A percentile compares a stretch with the other conserved stretches of the same genome.
Evolutionary conservation across 2,113 vertebrate species (phyloP).

Genomic region (Rynchops niger): DNA sequence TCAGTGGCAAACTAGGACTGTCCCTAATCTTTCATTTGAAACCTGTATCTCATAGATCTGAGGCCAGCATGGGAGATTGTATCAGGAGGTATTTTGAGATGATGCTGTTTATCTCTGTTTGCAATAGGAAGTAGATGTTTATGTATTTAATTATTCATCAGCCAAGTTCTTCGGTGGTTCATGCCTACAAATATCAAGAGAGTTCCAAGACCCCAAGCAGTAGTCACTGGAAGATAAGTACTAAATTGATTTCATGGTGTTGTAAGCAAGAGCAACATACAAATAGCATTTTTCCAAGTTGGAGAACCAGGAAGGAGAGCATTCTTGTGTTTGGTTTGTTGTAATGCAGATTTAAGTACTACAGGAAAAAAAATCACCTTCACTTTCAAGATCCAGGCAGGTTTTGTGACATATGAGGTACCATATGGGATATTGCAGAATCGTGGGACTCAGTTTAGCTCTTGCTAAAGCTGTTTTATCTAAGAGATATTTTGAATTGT

Average conservation of each 20-base stretch:
- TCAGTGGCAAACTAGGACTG: neutral
- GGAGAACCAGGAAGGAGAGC: neutral
- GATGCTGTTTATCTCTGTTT: constrained; percentile 42
- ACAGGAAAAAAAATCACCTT: neutral
- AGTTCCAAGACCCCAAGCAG: neutral
- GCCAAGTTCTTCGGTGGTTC: neutral
- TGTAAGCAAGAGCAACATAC: neutral
- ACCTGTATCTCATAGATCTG: neutral
- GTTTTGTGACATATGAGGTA: constrained; percentile 38
- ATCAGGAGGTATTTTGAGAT: constrained; percentile 43
- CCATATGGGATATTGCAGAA: constrained; percentile 35
- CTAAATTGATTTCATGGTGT: neutral
- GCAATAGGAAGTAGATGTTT: constrained; percentile 3
- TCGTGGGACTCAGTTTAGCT: constrained; percentile 1
- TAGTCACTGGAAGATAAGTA: neutral
- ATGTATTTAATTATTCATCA: constrained; percentile 44
- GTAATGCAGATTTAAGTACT: neutral
- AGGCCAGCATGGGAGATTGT: neutral
- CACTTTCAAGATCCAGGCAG: constrained; percentile 18
- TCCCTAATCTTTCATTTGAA: neutral
- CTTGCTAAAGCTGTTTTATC: constrained; percentile 48
- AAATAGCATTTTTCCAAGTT: neutral
- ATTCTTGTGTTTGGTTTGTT: neutral
- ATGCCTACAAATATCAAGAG: constrained; percentile 27
- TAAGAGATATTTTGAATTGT: constrained; percentile 52